Base-by-base conservation (phyloP, 37 sponge, comb jelly and placozoan species). In the Tethya wilhelma region DNA sequence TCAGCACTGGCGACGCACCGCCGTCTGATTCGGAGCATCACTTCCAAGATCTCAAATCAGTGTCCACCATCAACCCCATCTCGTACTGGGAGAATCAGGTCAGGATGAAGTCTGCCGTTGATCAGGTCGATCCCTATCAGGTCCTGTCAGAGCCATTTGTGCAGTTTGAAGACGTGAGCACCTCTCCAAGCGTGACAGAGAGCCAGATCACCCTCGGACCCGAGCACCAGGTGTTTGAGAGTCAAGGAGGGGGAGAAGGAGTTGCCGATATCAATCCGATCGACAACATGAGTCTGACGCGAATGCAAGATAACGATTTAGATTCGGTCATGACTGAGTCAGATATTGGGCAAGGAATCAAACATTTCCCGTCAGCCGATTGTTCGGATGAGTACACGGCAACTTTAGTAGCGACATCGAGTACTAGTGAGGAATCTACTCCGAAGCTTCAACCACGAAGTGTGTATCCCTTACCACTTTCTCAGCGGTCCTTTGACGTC, bases 11-110 rank as follows among this genome's bases (percentile, higher is more conserved):
- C 14, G 79, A 65, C 3, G 67, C 9, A 3, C 11, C 49, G 30
- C 12, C 26, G 8, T 9, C 29, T 22, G 44, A 64, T 2, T 9
- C 29, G 9, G 12, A 64, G 23, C 64, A 46, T 43, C 75, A 75
- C 7, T 79, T 79, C 40, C 40, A 66, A 12, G 82, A 81, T 30
- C 86, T 93, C 44, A 79, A 84, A 34, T 85, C 89, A 25, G 68
- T 93, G 44, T 79, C 85, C 14, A 75, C 34, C 5, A 79, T 83
- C 41, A 83, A 87, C 44, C 93, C 93, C 11, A 93, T 87, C 53
- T 55, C 74, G 25, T 88, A 93, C 82, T 93, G 93, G 93, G 93
- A 93, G 71, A 59, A 58, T 12, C 89, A 88, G 59, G 58, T 49
- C 17, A 31, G 93, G 30, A 75, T 93, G 75, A 84, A 80, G 66